phyloP scores from a whole-genome alignment of 2,888 invertebrate species.

The Apeira syringaria region DNA sequence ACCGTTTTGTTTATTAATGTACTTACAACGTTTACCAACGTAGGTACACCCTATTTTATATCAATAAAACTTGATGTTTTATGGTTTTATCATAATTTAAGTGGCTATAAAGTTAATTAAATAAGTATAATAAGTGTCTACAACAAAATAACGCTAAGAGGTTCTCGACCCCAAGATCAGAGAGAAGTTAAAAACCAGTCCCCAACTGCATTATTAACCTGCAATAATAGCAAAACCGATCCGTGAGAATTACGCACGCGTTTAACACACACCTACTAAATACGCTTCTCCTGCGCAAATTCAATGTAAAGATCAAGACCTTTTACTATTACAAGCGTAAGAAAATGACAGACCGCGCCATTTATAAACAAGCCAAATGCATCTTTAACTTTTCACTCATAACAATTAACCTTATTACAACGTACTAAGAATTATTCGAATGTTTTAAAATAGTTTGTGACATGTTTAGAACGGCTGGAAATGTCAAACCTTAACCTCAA shows the following conservation, averaged over 20 bases:
- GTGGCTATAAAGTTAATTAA: not conserved
- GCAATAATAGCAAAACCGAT: slow-evolving; percentile 53
- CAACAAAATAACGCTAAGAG: slow-evolving; percentile 30
- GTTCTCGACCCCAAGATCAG: slow-evolving; percentile 37
- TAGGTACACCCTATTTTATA: too few relatives aligned
- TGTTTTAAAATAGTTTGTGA: slow-evolving; percentile 30
- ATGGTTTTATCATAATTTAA: not conserved
- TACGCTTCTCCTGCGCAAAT: slow-evolving; percentile 50
- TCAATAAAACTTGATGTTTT: too few relatives aligned
- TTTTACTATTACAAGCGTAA: slow-evolving; percentile 53
- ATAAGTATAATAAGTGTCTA: not conserved
- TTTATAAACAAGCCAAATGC: slow-evolving; percentile 46
- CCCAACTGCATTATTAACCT: slow-evolving; percentile 49
- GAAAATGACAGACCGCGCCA: slow-evolving; percentile 57
- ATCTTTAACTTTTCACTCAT: slow-evolving; percentile 26
- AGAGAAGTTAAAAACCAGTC: slow-evolving; percentile 42
- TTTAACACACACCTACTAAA: slow-evolving; percentile 50
- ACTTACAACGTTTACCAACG: too few relatives aligned
- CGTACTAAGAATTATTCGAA: slow-evolving; percentile 34
- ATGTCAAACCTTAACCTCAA: slow-evolving; percentile 83
- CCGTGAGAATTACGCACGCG: slow-evolving; percentile 63
- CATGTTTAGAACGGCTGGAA: slow-evolving; percentile 67
- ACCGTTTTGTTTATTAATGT: too few relatives aligned
- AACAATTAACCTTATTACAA: slow-evolving; percentile 48
- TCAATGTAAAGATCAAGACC: slow-evolving; percentile 81